Conservation (phyloP, 2,113 vertebrate genomes). For the Sylvilagus bachmani region DNA sequence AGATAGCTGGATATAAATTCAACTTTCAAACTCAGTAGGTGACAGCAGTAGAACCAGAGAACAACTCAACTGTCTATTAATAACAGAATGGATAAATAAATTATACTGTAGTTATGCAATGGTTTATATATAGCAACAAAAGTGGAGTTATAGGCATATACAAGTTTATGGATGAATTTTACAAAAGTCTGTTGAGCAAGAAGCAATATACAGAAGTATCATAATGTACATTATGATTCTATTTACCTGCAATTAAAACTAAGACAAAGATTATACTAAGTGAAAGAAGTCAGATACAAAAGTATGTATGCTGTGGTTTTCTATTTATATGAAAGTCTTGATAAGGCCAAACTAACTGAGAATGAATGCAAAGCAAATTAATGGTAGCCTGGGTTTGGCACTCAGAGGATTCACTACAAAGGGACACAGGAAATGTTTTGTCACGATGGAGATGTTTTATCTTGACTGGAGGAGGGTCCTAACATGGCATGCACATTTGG, state of each 20-base stretch:
- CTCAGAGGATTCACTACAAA: neutral
- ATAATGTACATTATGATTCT: neutral
- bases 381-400: neutral
- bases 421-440: neutral
- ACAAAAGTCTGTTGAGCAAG: neutral
- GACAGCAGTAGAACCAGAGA: neutral
- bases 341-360: neutral
- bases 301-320: neutral
- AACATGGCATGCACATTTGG: neutral
- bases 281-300: neutral
- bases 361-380: neutral
- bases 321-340: neutral
- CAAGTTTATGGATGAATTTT: constrained; percentile 39
- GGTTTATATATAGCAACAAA: constrained; percentile 20
- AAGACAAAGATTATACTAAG: neutral
- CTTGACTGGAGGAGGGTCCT: neutral
- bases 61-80: neutral
- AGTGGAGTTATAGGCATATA: constrained; percentile 23
- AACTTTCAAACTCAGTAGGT: neutral
- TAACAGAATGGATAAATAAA: neutral
- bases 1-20: neutral
- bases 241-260: neutral
- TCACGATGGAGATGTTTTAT: neutral
- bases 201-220: constrained; percentile 9
- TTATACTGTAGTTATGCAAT: neutral